Evolutionary conservation across 2,797 vertebrate species (phyloP), one percentile per base, ranked within the genome.

Genomic region (Amazonetta brasiliensis): DNA sequence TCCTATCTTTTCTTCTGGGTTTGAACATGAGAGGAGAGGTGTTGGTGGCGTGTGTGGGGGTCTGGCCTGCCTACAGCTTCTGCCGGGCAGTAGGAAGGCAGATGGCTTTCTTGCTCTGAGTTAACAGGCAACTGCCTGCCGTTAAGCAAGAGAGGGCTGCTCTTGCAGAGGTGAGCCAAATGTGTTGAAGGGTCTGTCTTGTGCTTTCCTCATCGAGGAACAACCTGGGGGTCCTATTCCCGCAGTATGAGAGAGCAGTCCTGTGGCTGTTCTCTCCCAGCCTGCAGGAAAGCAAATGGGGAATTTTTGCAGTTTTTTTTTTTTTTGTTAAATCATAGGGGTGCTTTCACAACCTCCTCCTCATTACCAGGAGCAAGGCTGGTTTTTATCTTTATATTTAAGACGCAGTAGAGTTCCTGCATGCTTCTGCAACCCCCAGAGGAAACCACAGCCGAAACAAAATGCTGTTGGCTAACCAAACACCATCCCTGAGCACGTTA

Each of bases 401-500:
- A 79, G 52, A 75, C 1, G 4, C 55, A 79, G 28, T 66, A 71
- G 75, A 69, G 78, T 89, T 94, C 85, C 88, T 95, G 84, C 59
- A 28, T 66, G 85, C 33, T 16, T 93, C 60, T 93, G 54, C 84
- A 94, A 52, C 66, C 90, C 86, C 54, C 63, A 85, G 19, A 95
- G 96, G 95, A 97, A 97, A 95, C 97, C 94, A 1, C 91, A 93
- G 75, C n/a, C 0, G 60, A 87, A 95, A 74, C 52, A 85, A 66
- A 85, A 92, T 75, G 88, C 86, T 91, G 41, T 64, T 73, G 77
- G 69, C 69, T 90, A 43, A 87, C 73, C 46, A 25, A 71, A 28
- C 28, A 4, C 11, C 55, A 52, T 52, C 59, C 60, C 44, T 4
- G 35, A 46, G 54, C 16, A 5, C 12, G 0, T 41, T n/a, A 31